Evolutionary conservation across 1,140 invertebrate genomes (phyloP).

Genomic region (Lineus longissimus): DNA sequence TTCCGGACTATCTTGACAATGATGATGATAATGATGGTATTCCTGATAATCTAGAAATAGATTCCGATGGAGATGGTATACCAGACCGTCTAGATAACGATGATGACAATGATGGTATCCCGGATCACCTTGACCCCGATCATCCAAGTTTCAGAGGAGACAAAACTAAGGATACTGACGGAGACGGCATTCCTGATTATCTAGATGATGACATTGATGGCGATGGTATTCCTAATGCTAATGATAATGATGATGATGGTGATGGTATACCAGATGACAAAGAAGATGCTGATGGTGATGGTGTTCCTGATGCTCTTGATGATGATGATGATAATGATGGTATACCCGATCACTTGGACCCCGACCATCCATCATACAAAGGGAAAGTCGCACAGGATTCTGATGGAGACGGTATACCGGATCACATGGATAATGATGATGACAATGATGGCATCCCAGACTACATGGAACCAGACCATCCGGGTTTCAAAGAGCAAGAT

Average conservation of each 20-base stretch:
- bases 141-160: conserved; percentile 20
- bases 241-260: conserved; percentile 35
- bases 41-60: conserved; percentile 25
- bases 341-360: conserved; percentile 37
- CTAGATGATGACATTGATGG: conserved; percentile 33
- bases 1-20: conserved; percentile 34
- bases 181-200: conserved; percentile 39
- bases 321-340: conserved; percentile 40
- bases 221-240: conserved; percentile 40
- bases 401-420: conserved; percentile 17
- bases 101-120: conserved; percentile 34
- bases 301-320: conserved; percentile 33
- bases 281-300: conserved; percentile 30
- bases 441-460: conserved; percentile 25
- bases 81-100: conserved; percentile 26
- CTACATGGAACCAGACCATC: conserved; percentile 30
- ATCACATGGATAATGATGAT: conserved; percentile 7
- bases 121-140: conserved; percentile 23
- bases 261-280: conserved; percentile 43
- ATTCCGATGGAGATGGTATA: conserved; percentile 21
- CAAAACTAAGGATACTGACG: conserved; percentile 28
- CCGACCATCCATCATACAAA: conserved; percentile 30
- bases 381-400: conserved; percentile 11
- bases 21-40: conserved; percentile 45
- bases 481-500: conserved; percentile 5